phyloP scores from a whole-genome alignment of 2,888 invertebrate species.

The Trachelus tabidus region DNA sequence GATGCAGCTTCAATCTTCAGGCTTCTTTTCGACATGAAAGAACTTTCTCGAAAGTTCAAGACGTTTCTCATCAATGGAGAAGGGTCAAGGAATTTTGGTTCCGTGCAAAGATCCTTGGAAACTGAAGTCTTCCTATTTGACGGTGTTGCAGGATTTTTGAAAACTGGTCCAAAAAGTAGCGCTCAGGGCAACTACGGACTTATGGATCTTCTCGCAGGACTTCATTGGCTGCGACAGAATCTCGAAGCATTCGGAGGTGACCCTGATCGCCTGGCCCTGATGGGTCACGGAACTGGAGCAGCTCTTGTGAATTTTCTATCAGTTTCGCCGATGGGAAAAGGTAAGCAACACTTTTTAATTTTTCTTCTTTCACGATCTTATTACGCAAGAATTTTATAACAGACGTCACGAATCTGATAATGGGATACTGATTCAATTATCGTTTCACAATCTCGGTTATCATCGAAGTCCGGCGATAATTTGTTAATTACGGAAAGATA shows the following conservation, averaged over 20 bases:
- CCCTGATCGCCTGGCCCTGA: conserved; percentile 89
- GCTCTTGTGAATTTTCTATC: conserved; percentile 96
- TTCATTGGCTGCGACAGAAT: conserved; percentile 97
- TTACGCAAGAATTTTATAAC: background rate
- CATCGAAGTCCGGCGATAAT: background rate
- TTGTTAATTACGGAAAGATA: background rate
- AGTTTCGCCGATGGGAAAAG: conserved; percentile 94
- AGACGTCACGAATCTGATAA: background rate
- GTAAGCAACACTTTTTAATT: conserved; percentile 67
- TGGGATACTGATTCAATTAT: background rate
- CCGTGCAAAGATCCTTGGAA: background rate
- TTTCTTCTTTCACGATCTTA: background rate
- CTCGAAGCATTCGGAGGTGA: conserved; percentile 96
- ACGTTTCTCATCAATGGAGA: background rate
- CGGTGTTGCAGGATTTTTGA: conserved; percentile 80
- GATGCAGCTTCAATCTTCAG: background rate
- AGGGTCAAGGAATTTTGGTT: background rate
- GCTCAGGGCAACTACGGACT: conserved; percentile 92
- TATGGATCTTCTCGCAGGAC: conserved; percentile 93
- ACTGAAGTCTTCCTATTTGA: background rate
- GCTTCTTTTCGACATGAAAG: background rate
- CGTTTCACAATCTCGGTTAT: background rate
- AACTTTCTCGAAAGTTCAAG: background rate
- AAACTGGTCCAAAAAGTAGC: conserved; percentile 89
- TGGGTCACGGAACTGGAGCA: conserved; percentile 97